Percentiles rank a stretch among this genome's conserved stretches.
phyloP scores from a whole-genome alignment of 2,888 invertebrate species.

The Caenorhabditis sp. region DNA sequence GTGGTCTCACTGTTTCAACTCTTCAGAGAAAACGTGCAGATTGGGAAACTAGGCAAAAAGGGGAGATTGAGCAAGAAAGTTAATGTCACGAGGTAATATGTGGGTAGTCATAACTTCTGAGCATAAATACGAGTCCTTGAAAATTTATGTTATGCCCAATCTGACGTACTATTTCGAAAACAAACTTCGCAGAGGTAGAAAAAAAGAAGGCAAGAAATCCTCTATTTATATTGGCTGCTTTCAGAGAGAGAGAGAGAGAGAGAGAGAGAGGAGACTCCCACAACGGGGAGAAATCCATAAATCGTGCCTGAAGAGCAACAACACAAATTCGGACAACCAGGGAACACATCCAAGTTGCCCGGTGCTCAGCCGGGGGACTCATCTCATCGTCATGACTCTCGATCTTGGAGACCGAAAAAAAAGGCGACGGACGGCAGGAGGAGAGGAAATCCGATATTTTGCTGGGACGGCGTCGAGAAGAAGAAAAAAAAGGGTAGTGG shows the following conservation, averaged over 20 bases:
- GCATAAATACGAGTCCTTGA: neutral
- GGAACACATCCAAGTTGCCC: constrained; percentile 13
- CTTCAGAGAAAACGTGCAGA: constrained; percentile 16
- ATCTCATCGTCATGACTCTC: constrained; percentile 37
- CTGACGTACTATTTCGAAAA: neutral
- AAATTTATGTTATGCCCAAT: neutral
- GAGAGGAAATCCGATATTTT: constrained; percentile 58
- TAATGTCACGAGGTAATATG: constrained; percentile 22
- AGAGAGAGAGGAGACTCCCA: neutral
- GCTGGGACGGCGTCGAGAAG: constrained; percentile 38
- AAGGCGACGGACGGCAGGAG: constrained; percentile 18
- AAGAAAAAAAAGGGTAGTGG: constrained; percentile 20
- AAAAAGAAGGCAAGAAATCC: neutral
- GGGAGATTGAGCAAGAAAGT: constrained; percentile 9
- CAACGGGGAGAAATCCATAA: neutral
- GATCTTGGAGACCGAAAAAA: constrained; percentile 22
- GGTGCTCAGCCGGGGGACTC: constrained; percentile 16
- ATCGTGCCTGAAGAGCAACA: neutral
- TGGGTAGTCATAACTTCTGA: neutral
- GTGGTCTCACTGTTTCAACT: neutral
- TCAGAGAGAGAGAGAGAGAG: too few species aligned
- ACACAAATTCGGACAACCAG: neutral
- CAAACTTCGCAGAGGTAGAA: neutral
- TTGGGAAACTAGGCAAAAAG: neutral
- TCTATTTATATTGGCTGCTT: neutral